A percentile compares a stretch with the other conserved stretches of the same genome.
Conservation (phyloP, 2,113 vertebrate genomes). For the Lycocorax pyrrhopterus region DNA sequence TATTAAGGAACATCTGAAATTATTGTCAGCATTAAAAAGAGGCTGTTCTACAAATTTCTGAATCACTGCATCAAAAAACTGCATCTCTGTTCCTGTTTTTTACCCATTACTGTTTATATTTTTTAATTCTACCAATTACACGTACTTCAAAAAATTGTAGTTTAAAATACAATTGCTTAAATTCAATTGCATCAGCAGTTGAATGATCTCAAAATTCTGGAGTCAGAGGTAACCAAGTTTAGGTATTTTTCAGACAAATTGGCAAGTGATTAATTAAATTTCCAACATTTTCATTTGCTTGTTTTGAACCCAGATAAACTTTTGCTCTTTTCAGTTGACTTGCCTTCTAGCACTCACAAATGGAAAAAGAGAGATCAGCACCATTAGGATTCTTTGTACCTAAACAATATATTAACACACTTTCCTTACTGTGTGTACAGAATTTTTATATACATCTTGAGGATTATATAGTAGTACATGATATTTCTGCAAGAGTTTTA, state of each 20-base stretch:
- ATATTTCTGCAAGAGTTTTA: not conserved
- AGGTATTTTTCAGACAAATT: conserved; percentile 13
- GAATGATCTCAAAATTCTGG: not conserved
- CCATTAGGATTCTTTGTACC: conserved; percentile 23
- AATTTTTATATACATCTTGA: not conserved
- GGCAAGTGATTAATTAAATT: conserved; percentile 52
- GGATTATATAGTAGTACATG: not conserved
- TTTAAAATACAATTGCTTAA: conserved; percentile 33
- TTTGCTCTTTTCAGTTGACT: conserved; percentile 43
- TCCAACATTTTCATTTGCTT: conserved; percentile 32
- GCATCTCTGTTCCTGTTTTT: not conserved
- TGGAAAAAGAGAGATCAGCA: not conserved
- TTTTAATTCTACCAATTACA: not conserved
- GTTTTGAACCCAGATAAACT: conserved; percentile 47
- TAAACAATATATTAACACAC: conserved; percentile 15
- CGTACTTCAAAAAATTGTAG: not conserved
- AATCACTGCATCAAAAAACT: not conserved
- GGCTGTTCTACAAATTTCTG: not conserved
- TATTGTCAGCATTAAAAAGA: not conserved
- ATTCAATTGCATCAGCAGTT: conserved; percentile 20
- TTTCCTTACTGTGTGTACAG: not conserved
- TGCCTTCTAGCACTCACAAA: conserved; percentile 8
- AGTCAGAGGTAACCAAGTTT: conserved; percentile 28
- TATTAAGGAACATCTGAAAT: not conserved
- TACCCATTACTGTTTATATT: not conserved